phyloP scores from a whole-genome alignment of 2,888 invertebrate genomes.

The Lepeophtheirus nordmannii region DNA sequence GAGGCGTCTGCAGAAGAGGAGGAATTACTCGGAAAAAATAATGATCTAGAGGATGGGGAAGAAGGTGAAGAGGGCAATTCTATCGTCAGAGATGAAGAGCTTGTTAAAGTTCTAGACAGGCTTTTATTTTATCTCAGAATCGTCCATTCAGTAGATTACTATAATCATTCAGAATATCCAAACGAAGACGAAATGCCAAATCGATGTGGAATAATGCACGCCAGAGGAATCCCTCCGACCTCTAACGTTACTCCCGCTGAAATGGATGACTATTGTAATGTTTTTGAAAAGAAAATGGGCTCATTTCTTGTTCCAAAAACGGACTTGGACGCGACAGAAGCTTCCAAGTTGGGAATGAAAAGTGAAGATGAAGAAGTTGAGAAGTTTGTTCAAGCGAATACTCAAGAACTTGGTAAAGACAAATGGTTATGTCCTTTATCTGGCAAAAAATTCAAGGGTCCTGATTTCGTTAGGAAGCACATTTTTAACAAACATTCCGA shows the following conservation, averaged over 20 bases:
- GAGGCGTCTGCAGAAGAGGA: conserved; percentile 98
- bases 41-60: conserved; percentile 35
- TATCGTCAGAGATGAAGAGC: conserved; percentile 53
- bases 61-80: conserved; percentile 38
- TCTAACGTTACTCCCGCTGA: conserved; percentile 59
- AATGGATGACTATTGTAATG: conserved; percentile 54
- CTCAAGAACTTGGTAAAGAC: conserved; percentile 89
- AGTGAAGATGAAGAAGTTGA: conserved; percentile 51
- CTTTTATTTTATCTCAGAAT: conserved; percentile 82
- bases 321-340: conserved; percentile 52
- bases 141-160: conserved; percentile 96
- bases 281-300: conserved; percentile 79
- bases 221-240: conserved; percentile 69
- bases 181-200: conserved; percentile 99
- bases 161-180: conserved; percentile 96
- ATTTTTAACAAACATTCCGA: conserved; percentile 93
- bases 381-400: conserved; percentile 86
- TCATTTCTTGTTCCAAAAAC: conserved; percentile 66
- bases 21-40: conserved; percentile 52
- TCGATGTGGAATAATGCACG: conserved; percentile 93
- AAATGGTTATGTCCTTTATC: conserved; percentile 97
- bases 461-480: conserved; percentile 95
- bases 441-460: conserved; percentile 96
- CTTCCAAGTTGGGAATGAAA: conserved; percentile 55
- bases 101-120: conserved; percentile 51